A percentile compares a stretch with the other conserved stretches of the same genome.
Evolutionary conservation across 2,888 invertebrate species (phyloP).

Genomic region (Amblyjoppa proteus): DNA sequence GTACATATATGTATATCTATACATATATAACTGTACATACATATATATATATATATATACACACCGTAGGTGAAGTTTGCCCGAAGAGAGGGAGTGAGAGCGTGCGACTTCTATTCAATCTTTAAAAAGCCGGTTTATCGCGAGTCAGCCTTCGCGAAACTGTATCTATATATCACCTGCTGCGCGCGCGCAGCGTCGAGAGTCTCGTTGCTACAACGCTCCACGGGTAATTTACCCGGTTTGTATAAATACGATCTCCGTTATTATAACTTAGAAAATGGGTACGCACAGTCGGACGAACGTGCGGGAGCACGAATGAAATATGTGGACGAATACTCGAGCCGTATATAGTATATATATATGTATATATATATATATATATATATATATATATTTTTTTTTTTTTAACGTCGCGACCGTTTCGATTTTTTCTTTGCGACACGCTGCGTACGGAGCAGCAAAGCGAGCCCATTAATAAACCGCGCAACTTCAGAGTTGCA

Average conservation of each 20-base stretch:
- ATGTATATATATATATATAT: too few relatives aligned
- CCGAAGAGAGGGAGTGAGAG: conserved; percentile 46
- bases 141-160: conserved; percentile 58
- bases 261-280: conserved; percentile 5
- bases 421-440: conserved; percentile 50
- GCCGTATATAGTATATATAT: too few relatives aligned
- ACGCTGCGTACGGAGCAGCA: conserved; percentile 15
- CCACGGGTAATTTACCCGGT: conserved; percentile 16
- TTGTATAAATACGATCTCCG: conserved; percentile 33
- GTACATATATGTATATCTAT: background rate
- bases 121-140: conserved; percentile 65
- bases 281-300: background rate
- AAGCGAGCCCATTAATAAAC: conserved; percentile 58
- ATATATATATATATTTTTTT: background rate
- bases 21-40: background rate
- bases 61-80: conserved; percentile 6
- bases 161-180: conserved; percentile 52
- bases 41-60: background rate
- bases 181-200: conserved; percentile 39
- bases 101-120: conserved; percentile 64
- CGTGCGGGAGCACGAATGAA: conserved; percentile 34
- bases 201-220: conserved; percentile 48
- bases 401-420: conserved; percentile 2
- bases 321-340: conserved; percentile 38
- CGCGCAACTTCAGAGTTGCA: background rate